These are phyloP conservation scores for Agonopterix alstromeriana DNA, from an alignment of 2,888 invertebrate genomes.

Conservation along the genomic window DNA sequence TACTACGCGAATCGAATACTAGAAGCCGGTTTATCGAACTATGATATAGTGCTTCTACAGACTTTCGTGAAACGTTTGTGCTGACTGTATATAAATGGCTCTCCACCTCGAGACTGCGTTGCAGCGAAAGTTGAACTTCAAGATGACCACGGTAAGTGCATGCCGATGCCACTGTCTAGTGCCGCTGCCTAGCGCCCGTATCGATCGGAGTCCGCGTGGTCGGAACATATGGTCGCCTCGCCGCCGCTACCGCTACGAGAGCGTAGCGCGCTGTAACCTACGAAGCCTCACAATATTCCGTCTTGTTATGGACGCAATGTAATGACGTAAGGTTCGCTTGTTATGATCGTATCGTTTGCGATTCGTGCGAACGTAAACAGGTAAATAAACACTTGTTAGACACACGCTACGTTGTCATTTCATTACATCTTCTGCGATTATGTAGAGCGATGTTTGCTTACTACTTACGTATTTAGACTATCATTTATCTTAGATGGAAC, in stretches of 20 bases:
- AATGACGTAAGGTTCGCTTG: conserved; percentile 23
- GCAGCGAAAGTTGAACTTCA: conserved; percentile 74
- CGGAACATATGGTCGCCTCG: conserved; percentile 56
- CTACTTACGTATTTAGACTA: no score
- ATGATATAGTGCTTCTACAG: conserved; percentile 59
- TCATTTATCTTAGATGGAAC: no score
- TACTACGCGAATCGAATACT: conserved; percentile 60
- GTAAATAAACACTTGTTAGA: conserved; percentile 70
- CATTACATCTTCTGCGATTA: background rate
- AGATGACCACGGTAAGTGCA: conserved; percentile 75
- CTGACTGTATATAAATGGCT: conserved; percentile 46
- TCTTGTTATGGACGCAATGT: background rate
- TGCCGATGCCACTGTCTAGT: conserved; percentile 26
- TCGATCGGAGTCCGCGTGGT: conserved; percentile 66
- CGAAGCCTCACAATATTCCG: conserved; percentile 24
- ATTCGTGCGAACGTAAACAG: conserved; percentile 27
- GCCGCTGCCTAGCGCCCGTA: conserved; percentile 44
- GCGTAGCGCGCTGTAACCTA: conserved; percentile 40
- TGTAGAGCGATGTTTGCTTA: background rate
- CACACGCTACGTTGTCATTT: conserved; percentile 26
- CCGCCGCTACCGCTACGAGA: conserved; percentile 31
- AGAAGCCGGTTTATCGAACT: conserved; percentile 47
- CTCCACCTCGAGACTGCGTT: conserved; percentile 70
- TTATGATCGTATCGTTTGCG: conserved; percentile 24
- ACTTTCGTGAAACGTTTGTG: conserved; percentile 33